Evolutionary conservation across 2,797 vertebrate species (phyloP).

Genomic region (Lacerta agilis): DNA sequence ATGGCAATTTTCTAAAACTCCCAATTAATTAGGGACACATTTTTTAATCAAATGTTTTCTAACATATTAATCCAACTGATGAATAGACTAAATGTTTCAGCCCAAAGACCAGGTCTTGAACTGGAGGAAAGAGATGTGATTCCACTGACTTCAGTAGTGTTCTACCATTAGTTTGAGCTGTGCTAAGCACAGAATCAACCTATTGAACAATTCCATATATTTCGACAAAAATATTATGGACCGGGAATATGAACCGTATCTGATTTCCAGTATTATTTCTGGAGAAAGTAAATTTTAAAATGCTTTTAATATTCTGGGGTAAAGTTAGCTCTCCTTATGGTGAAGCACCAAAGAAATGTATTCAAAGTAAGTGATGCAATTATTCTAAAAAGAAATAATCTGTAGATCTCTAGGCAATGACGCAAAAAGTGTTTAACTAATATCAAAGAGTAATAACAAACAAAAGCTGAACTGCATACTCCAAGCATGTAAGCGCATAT

Average conservation of each 20-base stretch:
- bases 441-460: slow-evolving; percentile 9
- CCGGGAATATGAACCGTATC: slow-evolving; percentile 24
- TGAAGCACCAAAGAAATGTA: background rate
- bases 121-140: background rate
- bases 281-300: slow-evolving; percentile 26
- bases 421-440: slow-evolving; percentile 14
- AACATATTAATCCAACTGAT: background rate
- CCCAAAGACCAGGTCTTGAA: background rate
- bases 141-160: background rate
- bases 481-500: background rate
- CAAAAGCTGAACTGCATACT: background rate
- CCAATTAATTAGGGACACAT: background rate
- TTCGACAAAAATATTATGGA: slow-evolving; percentile 8
- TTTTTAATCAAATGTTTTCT: background rate
- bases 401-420: slow-evolving; percentile 13
- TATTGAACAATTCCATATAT: fast-evolving
- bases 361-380: slow-evolving; percentile 18
- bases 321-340: slow-evolving; percentile 31
- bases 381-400: slow-evolving; percentile 15
- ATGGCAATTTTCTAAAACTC: background rate
- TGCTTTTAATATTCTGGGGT: background rate
- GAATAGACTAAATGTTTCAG: background rate
- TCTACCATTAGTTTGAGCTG: background rate
- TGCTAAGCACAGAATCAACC: background rate
- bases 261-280: background rate